A percentile compares a stretch with the other conserved stretches of the same genome.
Evolutionary conservation across 2,113 vertebrate species (phyloP).

Genomic region (Cygnus buccinator): DNA sequence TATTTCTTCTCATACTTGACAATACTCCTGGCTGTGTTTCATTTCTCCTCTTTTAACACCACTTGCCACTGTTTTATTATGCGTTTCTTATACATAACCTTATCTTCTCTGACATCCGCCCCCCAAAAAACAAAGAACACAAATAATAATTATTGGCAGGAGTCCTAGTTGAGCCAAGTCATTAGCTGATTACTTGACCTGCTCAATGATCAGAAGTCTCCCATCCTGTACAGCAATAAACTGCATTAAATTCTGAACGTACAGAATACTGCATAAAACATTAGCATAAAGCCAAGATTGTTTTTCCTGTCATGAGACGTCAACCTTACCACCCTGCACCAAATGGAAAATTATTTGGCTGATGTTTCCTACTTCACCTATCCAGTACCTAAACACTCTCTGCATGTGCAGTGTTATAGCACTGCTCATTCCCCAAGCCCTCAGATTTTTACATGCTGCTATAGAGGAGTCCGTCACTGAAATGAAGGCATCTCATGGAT

Average conservation of each 20-base stretch:
- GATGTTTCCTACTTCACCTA: neutral
- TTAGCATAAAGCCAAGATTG: neutral
- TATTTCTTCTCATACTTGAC: neutral
- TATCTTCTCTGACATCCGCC: neutral
- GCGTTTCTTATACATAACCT: neutral
- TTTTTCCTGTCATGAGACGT: neutral
- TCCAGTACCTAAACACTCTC: neutral
- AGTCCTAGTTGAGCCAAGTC: neutral
- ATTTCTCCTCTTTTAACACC: neutral
- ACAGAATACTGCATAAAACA: neutral
- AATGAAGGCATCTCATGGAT: neutral
- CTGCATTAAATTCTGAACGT: neutral
- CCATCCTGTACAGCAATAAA: neutral
- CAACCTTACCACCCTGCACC: neutral
- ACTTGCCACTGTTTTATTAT: neutral
- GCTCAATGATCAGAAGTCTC: neutral
- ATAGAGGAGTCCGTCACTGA: neutral
- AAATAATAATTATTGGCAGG: neutral
- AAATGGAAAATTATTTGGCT: neutral
- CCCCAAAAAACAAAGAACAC: neutral
- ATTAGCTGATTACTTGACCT: slow-evolving; percentile 3
- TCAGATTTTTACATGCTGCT: neutral
- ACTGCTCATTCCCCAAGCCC: neutral
- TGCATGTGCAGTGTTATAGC: accelerated
- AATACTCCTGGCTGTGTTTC: neutral